Evolutionary conservation across 2,888 invertebrate genomes (phyloP).

Genomic region (Malthinus flaveolus): DNA sequence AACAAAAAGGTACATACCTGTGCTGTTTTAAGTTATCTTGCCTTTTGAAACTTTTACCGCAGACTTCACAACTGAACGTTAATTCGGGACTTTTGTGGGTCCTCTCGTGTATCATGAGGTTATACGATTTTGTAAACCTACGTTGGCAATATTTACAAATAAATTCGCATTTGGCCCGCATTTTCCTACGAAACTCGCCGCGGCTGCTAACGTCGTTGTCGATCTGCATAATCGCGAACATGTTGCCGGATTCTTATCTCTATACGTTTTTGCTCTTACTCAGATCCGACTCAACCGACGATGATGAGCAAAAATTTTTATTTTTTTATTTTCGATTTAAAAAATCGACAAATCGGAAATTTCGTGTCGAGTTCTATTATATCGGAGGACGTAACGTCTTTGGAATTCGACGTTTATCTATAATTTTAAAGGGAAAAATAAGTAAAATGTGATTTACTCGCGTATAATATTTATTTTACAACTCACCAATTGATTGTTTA

Average conservation of each 20-base stretch:
- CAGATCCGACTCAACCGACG: constrained; percentile 19
- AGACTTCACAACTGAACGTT: constrained; percentile 96
- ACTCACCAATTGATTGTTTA: not conserved
- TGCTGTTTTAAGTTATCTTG: constrained; percentile 96
- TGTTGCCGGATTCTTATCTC: constrained; percentile 57
- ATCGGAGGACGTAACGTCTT: constrained; percentile 6
- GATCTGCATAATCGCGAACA: constrained; percentile 90
- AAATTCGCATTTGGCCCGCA: constrained; percentile 95
- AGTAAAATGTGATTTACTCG: constrained; percentile 4
- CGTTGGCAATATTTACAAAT: constrained; percentile 98
- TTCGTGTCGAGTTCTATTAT: constrained; percentile 8
- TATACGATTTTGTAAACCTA: constrained; percentile 97
- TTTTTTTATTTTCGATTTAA: too few relatives aligned
- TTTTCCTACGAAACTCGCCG: constrained; percentile 85
- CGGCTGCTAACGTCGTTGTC: constrained; percentile 84
- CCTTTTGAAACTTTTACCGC: constrained; percentile 96
- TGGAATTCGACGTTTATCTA: constrained; percentile 7
- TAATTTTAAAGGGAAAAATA: not conserved
- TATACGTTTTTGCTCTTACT: constrained; percentile 24
- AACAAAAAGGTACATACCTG: constrained; percentile 67
- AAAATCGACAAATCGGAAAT: constrained; percentile 22
- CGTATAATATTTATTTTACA: not conserved
- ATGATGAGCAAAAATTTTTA: constrained; percentile 22
- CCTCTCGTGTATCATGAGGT: constrained; percentile 97
- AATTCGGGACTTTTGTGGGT: constrained; percentile 97